Base-by-base conservation (phyloP, 2,888 invertebrate species). In the Lysandra coridon region DNA sequence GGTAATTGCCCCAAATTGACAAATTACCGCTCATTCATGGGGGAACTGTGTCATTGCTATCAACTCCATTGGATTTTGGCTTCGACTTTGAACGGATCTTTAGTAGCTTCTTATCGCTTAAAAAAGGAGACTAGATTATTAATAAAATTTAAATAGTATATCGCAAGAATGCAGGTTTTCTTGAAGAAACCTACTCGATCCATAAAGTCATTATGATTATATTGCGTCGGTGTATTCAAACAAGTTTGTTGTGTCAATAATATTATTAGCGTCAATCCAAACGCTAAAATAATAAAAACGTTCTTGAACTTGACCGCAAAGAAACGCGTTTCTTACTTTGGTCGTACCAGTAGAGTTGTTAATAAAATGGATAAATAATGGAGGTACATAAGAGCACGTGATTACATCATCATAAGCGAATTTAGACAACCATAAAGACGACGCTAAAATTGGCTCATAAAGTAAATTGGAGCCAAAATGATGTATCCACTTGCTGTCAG, bases 1-100 rank as follows among this genome's bases (percentile, higher is more conserved):
- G 88, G 85, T 90, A 92, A 93, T 92, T 94, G 93, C 87, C 90
- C 92, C 89, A 88, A 93, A 94, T 94, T 92, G 88, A 86, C 85
- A 87, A 90, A 91, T 92, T 91, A 90, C 82, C 81, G 81, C 78
- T 79, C 79, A 76, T 78, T 74, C 79, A 81, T 80, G 82, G 85
- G 85, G 88, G 89, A 90, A 89, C 87, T 87, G 83, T 84, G 80
- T 85, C 86, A 85, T 81, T 75, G 78, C 76, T 74, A 44, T n/a
- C 37, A 6, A 17, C 14, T 73, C 33, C 33, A 2, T 40, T 17
- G n/a, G 5, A 37, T 23, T 17, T 33, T 33, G 14, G 73, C 14
- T 37, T 6, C 10, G 73, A 40, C 17, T n/a, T 37, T 73, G 33
- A 0, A 17, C 1, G 73, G 33, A 4, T 40, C 1, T 1, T 17